phyloP scores from a whole-genome alignment of 2,888 invertebrate genomes.

The Yponomeuta evonymella region DNA sequence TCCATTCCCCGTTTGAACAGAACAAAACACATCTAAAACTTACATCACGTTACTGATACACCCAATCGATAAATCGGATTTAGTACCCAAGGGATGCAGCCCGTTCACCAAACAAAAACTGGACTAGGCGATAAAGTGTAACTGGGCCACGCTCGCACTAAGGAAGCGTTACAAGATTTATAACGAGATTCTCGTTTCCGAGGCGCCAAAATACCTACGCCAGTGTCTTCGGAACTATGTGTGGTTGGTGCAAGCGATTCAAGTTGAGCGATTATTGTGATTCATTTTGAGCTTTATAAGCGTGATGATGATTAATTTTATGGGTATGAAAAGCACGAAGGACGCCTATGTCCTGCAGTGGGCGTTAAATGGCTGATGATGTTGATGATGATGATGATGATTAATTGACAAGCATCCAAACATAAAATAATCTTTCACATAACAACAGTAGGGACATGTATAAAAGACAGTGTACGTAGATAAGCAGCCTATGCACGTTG shows the following conservation, averaged over 20 bases:
- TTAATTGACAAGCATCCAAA: too few species aligned
- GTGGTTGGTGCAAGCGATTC: background rate
- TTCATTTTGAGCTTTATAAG: too few species aligned
- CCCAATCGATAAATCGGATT: background rate
- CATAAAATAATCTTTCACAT: too few species aligned
- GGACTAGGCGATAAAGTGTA: constrained; percentile 18
- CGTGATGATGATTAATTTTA: too few species aligned
- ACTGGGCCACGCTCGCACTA: constrained; percentile 45
- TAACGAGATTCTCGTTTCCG: constrained; percentile 38
- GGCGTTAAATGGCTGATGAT: too few species aligned
- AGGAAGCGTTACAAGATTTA: constrained; percentile 53
- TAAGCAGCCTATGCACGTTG: too few species aligned
- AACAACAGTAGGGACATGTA: too few species aligned
- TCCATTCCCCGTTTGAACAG: background rate
- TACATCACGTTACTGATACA: background rate
- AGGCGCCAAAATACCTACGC: constrained; percentile 27
- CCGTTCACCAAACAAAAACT: constrained; percentile 5
- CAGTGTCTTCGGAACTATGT: constrained; percentile 18
- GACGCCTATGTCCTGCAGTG: too few species aligned
- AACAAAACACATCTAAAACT: constrained; percentile 5
- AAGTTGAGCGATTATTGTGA: background rate
- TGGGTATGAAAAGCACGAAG: too few species aligned
- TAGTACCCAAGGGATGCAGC: background rate
- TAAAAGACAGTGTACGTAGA: too few species aligned
- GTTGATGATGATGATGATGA: too few species aligned